phyloP scores from a whole-genome alignment of 2,797 vertebrate species.

The Smutsia temminckii region DNA sequence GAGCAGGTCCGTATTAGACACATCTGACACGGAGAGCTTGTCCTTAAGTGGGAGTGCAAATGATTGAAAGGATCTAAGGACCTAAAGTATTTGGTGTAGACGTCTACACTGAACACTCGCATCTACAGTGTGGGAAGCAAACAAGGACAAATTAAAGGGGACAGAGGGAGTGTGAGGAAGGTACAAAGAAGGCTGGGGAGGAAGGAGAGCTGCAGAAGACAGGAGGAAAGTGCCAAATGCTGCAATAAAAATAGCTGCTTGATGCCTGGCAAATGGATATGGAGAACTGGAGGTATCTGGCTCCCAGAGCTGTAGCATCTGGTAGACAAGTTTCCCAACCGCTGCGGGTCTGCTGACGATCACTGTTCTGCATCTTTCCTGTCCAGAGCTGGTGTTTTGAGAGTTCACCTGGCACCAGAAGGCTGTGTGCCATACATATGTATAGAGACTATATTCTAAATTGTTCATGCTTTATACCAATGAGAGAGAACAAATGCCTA shows the following conservation, averaged over 20 bases:
- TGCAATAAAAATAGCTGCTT: neutral
- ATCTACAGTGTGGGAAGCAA: rapidly evolving
- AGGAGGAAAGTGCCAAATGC: neutral
- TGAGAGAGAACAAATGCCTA: neutral
- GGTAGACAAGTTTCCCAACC: neutral
- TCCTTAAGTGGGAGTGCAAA: neutral
- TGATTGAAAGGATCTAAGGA: neutral
- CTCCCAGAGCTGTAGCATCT: neutral
- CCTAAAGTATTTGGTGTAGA: too few species aligned
- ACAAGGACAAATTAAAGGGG: too few species aligned
- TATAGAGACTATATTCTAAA: neutral
- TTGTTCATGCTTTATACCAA: neutral
- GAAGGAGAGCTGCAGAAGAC: neutral
- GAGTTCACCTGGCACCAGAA: neutral
- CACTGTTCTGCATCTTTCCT: too few species aligned
- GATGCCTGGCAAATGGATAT: neutral
- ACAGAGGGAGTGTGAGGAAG: neutral
- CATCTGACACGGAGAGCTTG: rapidly evolving
- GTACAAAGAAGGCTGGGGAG: neutral
- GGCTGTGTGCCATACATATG: rapidly evolving
- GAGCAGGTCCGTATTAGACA: too few species aligned
- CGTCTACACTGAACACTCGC: rapidly evolving
- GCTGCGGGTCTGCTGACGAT: rapidly evolving
- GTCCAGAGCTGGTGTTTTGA: neutral
- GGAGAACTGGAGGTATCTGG: neutral